phyloP scores from a whole-genome alignment of 1,140 invertebrate genomes.

The Subanguina moxae region DNA sequence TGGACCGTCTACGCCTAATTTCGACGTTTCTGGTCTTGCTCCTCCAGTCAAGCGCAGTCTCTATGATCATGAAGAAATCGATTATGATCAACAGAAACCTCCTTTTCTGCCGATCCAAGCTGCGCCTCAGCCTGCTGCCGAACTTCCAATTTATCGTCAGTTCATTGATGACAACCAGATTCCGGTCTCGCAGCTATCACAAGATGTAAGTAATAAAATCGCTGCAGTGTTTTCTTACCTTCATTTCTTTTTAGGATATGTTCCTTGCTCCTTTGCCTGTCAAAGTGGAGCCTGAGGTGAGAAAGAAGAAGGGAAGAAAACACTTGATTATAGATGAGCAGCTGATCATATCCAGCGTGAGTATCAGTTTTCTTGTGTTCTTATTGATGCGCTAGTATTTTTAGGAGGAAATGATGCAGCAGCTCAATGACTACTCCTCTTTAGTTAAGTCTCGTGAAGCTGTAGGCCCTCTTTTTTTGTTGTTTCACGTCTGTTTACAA shows the following conservation, averaged over 20 bases:
- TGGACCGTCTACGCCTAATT: neutral
- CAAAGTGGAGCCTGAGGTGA: neutral
- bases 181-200: neutral
- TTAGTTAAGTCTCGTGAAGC: neutral
- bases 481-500: too few relatives aligned
- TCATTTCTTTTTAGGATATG: too few relatives aligned
- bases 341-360: neutral
- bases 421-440: neutral
- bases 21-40: too few relatives aligned
- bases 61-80: too few relatives aligned
- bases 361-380: too few relatives aligned
- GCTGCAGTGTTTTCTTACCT: neutral
- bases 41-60: too few relatives aligned
- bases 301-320: neutral
- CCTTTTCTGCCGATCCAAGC: too few relatives aligned
- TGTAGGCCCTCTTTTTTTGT: too few relatives aligned
- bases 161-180: neutral
- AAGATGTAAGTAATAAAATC: neutral
- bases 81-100: too few relatives aligned
- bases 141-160: neutral
- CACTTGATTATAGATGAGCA: neutral
- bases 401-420: constrained; percentile 1
- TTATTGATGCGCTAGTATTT: too few relatives aligned
- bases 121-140: neutral
- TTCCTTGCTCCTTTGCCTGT: neutral